Base-by-base conservation (phyloP, 2,888 invertebrate species). In the Phytoseiulus persimilis region DNA sequence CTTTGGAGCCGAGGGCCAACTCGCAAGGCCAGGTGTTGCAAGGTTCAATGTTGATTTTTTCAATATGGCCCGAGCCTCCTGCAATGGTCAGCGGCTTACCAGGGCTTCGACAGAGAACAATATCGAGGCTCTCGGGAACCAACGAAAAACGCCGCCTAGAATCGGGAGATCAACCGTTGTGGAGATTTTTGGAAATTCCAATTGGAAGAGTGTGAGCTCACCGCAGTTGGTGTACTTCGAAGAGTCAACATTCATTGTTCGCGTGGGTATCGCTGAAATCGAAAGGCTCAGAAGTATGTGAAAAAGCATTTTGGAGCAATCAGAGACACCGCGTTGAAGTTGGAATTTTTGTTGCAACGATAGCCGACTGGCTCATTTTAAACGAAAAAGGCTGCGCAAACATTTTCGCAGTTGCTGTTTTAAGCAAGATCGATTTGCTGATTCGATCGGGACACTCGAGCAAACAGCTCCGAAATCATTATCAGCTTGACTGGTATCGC, bases 1-100 rank as follows among this genome's bases (percentile, higher is more conserved):
- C 87, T 32, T 87, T 87, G 32, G 32, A 39, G 32, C 87, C 87
- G 6, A 39, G 32, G 9, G 14, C 31, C n/a, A 87, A 33, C 31
- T 87, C 87, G 39, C 87, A 87, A 33, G 87, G 87, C 33, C 45
- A 33, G 33, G 18, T 39, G n/a, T 87, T 33, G 18, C 87, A 87
- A 0, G 87, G 87, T 23, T 39, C 87, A 33, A 87, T 45, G 31
- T 28, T 87, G 11, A 87, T 87, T 23, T 33, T 87, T 32, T 87
- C 87, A 1, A 87, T 87, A n/a, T 87, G 87, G 9, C 87, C 87
- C 23, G 87, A 32, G 33, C 87, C 87, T 6, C 87, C 87, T 87
- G 87, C 6, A 33, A 87, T 2, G 2, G 32, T 18, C 6, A 87
- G 33, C 32, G 18, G n/a, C n/a, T n/a, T n/a, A n/a, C n/a, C n/a